Evolutionary conservation across 2,888 invertebrate species (phyloP).

Genomic region (Athripsodes cinereus): DNA sequence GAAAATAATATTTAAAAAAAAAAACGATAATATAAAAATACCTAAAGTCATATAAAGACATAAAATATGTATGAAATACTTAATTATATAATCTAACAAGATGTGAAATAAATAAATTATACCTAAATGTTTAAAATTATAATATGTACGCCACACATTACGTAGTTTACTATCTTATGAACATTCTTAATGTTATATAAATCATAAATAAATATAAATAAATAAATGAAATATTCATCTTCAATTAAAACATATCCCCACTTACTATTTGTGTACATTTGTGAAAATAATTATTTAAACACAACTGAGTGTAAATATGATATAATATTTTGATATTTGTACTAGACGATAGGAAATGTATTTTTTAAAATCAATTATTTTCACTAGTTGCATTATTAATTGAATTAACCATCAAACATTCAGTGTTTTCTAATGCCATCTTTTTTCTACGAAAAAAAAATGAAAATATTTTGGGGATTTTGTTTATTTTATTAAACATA

Average conservation of each 20-base stretch:
- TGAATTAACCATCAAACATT: too few species aligned
- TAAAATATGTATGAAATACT: too few species aligned
- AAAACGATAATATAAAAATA: too few species aligned
- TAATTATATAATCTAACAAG: background rate
- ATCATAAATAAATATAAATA: background rate
- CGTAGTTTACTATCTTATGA: slow-evolving; percentile 5
- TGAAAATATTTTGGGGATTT: too few species aligned
- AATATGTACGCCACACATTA: too few species aligned
- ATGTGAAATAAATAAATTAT: background rate
- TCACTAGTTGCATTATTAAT: too few species aligned
- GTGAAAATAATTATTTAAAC: slow-evolving; percentile 8
- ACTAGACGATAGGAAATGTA: slow-evolving; percentile 16
- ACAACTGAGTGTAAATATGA: slow-evolving; percentile 20
- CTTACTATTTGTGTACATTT: slow-evolving; percentile 12
- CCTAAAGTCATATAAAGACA: too few species aligned
- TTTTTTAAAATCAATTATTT: slow-evolving; percentile 14
- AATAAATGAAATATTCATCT: slow-evolving; percentile 2
- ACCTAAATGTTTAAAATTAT: too few species aligned
- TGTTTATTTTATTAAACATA: too few species aligned
- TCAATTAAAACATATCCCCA: slow-evolving; percentile 19
- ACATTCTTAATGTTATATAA: slow-evolving; percentile 4
- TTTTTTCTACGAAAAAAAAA: too few species aligned
- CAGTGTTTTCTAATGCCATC: too few species aligned
- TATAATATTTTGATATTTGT: slow-evolving; percentile 27
- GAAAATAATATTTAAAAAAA: too few species aligned